Evolutionary conservation across 35 echinoderm and acorn worm species (phyloP), one percentile per base, ranked within the genome.

Genomic region (Ophiothrix spiculata): DNA sequence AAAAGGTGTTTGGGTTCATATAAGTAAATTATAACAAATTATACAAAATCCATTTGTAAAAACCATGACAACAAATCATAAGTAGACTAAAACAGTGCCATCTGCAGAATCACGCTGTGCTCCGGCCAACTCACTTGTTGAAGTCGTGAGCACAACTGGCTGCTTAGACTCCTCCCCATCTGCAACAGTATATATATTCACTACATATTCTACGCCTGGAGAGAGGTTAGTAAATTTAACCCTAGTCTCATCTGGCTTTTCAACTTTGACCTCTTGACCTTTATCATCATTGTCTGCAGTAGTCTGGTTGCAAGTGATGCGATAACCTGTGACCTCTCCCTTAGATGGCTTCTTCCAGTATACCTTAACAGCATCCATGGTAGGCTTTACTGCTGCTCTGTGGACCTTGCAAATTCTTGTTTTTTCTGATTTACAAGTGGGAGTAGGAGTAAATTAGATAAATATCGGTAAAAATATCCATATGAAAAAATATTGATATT

Each of bases 321-420:
- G 87, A 39, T 93, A 93, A 19, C 92, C 92, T 12, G 87, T 86
- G 39, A 90, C 77, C 13, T 49, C 75, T 13, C 87, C 92, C 16
- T 85, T 81, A 15, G 75, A 32, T 36, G 92, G 92, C 40, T 90
- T 90, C 41, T 90, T 80, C 92, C 92, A 93, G 11, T 77, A 56
- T 33, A 90, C 87, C 2, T 12, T 86, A 40, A 90, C 81, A 31
- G 75, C 31, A 75, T 86, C 54, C 16, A 56, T 35, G 13, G 80
- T 37, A 29, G 81, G 78, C 45, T 88, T 83, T 39, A 81, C 86
- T 39, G 80, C 37, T 29, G 87, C 79, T 41, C 83, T 89, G 79
- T 80, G 87, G 21, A 89, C 87, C 28, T 89, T 89, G 74, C 32
- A 54, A 32, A 89, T 64, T 74, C 83, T 89, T 29, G 35, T 60